phyloP scores from a whole-genome alignment of 2,113 vertebrate genomes.

The Arizona elegans region DNA sequence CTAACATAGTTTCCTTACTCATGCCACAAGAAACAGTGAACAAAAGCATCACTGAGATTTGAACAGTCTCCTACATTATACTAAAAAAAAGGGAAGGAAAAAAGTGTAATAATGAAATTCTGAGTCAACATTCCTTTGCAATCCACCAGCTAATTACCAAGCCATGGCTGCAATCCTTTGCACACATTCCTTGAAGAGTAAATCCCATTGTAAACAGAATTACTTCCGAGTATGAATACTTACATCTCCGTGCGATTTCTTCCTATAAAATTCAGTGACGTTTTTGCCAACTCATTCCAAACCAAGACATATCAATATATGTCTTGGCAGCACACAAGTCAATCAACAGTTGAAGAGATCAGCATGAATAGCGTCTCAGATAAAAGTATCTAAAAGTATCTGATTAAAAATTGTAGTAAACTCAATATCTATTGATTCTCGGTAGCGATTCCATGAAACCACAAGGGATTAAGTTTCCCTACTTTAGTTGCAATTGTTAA shows the following conservation, averaged over 20 bases:
- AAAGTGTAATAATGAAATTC: neutral
- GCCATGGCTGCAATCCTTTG: neutral
- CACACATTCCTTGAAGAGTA: neutral
- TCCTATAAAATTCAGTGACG: neutral
- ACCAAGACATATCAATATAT: neutral
- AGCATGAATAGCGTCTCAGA: neutral
- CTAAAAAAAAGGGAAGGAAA: neutral
- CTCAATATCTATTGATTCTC: neutral
- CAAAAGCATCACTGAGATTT: neutral
- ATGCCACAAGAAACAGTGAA: neutral
- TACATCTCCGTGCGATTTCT: neutral
- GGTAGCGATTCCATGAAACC: neutral
- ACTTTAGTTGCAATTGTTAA: neutral
- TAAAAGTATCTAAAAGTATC: neutral
- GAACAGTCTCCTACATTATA: neutral
- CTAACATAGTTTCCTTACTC: fast-evolving
- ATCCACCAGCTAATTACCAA: neutral
- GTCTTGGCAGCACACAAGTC: neutral
- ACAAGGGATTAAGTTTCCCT: neutral
- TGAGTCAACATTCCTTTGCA: neutral
- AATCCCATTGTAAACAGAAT: neutral
- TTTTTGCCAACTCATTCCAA: neutral
- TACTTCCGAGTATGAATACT: neutral
- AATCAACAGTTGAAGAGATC: neutral
- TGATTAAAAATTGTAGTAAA: neutral